Evolutionary conservation across 2,888 invertebrate genomes (phyloP), one percentile per base, ranked within the genome.

Genomic region (Metellina segmentata): DNA sequence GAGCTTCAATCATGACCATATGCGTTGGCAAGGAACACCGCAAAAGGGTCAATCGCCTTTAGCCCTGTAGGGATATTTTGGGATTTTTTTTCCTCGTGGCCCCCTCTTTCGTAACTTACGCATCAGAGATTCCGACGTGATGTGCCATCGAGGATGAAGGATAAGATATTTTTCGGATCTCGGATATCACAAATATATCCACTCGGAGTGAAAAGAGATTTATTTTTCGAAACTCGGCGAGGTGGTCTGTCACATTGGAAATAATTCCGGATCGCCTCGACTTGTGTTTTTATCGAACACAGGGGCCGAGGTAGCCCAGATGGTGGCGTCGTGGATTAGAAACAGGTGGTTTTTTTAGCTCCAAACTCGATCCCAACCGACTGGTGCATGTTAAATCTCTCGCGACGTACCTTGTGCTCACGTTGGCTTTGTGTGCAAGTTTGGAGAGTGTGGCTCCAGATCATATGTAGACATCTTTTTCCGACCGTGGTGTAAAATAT

Each of bases 41-140:
- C 91, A 91, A 83, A 91, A 91, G 91, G 91, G 91, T 91, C 91
- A 91, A 91, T 91, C 91, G 91, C 87, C 78, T 83, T 78, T 88
- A 82, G 77, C 83, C 91, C 87, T 72, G 86, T 72, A 86, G 86
- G 86, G 86, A 91, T 81, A 91, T 87, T 87, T 83, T 70, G 81
- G 11, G 81, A 75, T 77, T 81, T 81, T 86, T 86, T 86, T 90
- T 81, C 77, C 48, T 20, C 49, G 6, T 20, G 13, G 20, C 71
- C 48, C 72, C 53, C 52, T 79, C 88, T 74, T 87, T 81, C 75
- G 81, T 85, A 82, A 61, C 85, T 91, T 82, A 81, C 83, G 87
- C 91, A 83, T 91, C 87, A 91, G n/a, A 51, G 78, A 87, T 78
- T 91, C 71, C 70, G 91, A 87, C 91, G 83, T 88, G 87, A 78